Evolutionary conservation across 1,140 invertebrate species (phyloP), one percentile per base, ranked within the genome.

Genomic region (Caenorhabditis inopinata): DNA sequence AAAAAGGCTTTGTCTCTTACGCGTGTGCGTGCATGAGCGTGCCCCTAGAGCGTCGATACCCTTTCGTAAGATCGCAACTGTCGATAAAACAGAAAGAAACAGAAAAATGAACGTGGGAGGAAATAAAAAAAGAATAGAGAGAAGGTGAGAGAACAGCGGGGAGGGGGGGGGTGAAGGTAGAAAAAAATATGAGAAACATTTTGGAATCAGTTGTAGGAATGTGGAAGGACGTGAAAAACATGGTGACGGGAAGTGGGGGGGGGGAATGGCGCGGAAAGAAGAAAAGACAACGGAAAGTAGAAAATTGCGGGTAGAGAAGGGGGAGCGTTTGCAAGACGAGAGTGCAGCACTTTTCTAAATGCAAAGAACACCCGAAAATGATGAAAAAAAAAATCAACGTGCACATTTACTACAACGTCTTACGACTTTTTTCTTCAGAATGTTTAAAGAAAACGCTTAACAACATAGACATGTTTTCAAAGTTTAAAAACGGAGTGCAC

Each of bases 131-230:
- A 58, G 7, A 29, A 77, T 11, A 14, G 25, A n/a, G 75, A 76
- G 32, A 45, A 23, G 23, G 76, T 32, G 46, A 51, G 25, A 58
- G 29, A 77, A 11, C 9, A 42, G 38, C 16, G 16, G 27, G 12
- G 48, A 53, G 35, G 18, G 7, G 32, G 35, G 25, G 18, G 32
- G 35, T 3, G n/a, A n/a, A n/a, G n/a, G n/a, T 16, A 29, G 18
- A 75, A 48, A 53, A 18, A 62, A 58, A n/a, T n/a, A n/a, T n/a
- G n/a, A n/a, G n/a, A n/a, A n/a, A n/a, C n/a, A n/a, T n/a, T n/a
- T 47, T 51, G 12, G 76, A 77, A 58, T 53, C 38, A 77, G 29
- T 53, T 45, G 49, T 42, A 27, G 76, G 46, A 48, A 62, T 45
- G 49, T 45, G 38, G 35, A 62, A 62, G 46, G 76, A 14, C 38